These are phyloP conservation scores for Pachyramphus minor DNA, from an alignment of 2,113 vertebrate species.

Conservation along the genomic window DNA sequence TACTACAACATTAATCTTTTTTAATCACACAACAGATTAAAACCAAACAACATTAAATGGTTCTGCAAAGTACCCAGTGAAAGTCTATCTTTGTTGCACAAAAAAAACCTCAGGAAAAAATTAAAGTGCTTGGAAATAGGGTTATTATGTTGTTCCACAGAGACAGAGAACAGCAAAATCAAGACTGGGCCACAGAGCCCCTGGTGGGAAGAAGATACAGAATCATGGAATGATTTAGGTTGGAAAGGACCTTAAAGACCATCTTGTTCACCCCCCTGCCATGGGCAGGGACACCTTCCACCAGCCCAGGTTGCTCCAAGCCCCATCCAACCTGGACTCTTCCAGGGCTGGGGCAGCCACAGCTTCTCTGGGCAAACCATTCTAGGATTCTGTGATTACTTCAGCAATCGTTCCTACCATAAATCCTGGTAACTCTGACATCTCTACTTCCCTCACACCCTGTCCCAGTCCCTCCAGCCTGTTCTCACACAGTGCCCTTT, in stretches of 20 bases:
- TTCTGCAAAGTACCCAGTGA: not conserved
- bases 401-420: not conserved
- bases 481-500: rapidly evolving
- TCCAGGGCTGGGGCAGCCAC: not conserved
- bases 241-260: not conserved
- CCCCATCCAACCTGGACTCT: not conserved
- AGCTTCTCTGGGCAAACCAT: not conserved
- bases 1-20: slow-evolving; percentile 65
- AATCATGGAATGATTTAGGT: not conserved
- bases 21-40: slow-evolving; percentile 63
- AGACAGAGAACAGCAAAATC: not conserved
- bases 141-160: not conserved
- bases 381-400: not conserved
- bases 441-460: too few species aligned
- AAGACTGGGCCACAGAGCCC: not conserved
- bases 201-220: not conserved
- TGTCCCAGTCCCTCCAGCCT: not conserved
- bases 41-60: slow-evolving; percentile 45
- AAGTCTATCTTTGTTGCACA: not conserved
- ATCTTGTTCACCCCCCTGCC: not conserved
- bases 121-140: not conserved
- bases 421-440: not conserved
- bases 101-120: not conserved
- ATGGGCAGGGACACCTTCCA: not conserved
- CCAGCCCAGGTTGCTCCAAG: not conserved